Base-by-base conservation (phyloP, 2,113 vertebrate species). In the Poeciliopsis occidentalis region DNA sequence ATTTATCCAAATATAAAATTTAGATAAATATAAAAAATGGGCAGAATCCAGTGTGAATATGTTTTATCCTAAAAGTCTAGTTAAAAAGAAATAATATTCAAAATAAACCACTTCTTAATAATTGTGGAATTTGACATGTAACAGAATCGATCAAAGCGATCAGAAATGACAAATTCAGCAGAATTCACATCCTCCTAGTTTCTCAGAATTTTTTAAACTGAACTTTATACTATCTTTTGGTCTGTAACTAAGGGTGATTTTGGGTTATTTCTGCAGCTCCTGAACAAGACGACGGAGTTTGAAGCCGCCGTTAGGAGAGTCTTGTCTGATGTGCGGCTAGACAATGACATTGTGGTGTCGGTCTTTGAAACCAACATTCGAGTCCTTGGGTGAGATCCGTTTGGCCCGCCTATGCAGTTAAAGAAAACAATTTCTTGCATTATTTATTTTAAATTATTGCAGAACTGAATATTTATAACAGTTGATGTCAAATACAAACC, bases 281-380 rank as follows among this genome's bases (percentile, higher is more conserved):
- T 99, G 91, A 99, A 99, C 93, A 98, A 97, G 95, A 97, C 96
- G 24, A 94, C 95, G 88, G 97, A 98, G 94, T 99, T 99, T 89
- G 98, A 99, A 90, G 96, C 96, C 60, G 98, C 98, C 1, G 98
- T 99, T 84, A 95, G 94, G 91, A 96, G 95, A 93, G 98, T 99
- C 78, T 91, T 99, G 89, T 93, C 90, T 73, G 97, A 99, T 84
- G 98, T 99, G 85, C 96, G 96, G 79, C 95, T 99, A 92, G 97
- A 99, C 91, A 99, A 99, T 7, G 98, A 99, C 89, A 95, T 99
- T 27, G 98, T 99, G 41, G 98, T 99, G 26, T 99, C 98, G 8
- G 98, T 99, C 71, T 99, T 99, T 84, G 98, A 99, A 94, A 99
- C 98, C 91, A 99, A 99, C 93, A 99, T 99, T 87, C 95, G 98